phyloP scores from a whole-genome alignment of 1,140 invertebrate species.

The Trigoniulus corallinus region DNA sequence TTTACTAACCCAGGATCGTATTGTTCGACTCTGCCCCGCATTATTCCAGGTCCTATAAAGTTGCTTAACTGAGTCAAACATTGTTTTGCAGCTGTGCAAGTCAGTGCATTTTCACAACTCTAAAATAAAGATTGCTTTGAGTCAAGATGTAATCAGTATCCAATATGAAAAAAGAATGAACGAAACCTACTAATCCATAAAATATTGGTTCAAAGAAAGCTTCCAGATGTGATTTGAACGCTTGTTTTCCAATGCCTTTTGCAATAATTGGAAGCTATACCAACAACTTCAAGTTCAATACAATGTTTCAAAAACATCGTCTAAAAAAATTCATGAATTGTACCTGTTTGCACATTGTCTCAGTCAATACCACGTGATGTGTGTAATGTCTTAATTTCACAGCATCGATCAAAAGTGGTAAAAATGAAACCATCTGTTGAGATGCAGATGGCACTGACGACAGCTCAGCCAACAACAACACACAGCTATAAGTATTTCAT shows the following conservation, averaged over 20 bases:
- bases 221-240: constrained; percentile 34
- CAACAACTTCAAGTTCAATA: constrained; percentile 6
- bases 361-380: constrained; percentile 32
- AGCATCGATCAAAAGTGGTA: constrained; percentile 28
- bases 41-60: constrained; percentile 33
- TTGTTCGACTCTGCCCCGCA: constrained; percentile 33
- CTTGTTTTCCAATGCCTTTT: constrained; percentile 31
- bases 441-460: constrained; percentile 13
- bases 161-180: neutral
- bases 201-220: constrained; percentile 35
- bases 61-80: constrained; percentile 30
- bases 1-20: constrained; percentile 30
- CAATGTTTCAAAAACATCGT: neutral
- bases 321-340: neutral
- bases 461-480: constrained; percentile 31
- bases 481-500: constrained; percentile 24
- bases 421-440: constrained; percentile 16
- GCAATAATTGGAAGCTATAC: constrained; percentile 30
- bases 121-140: no score
- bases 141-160: no score
- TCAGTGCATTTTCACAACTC: constrained; percentile 35
- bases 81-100: constrained; percentile 32
- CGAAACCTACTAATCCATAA: constrained; percentile 30
- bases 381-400: constrained; percentile 29
- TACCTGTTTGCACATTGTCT: constrained; percentile 35